Percentiles rank a stretch among this genome's conserved stretches.
Conservation (phyloP, 2,797 vertebrate species). For the Ceyx erithaca region DNA sequence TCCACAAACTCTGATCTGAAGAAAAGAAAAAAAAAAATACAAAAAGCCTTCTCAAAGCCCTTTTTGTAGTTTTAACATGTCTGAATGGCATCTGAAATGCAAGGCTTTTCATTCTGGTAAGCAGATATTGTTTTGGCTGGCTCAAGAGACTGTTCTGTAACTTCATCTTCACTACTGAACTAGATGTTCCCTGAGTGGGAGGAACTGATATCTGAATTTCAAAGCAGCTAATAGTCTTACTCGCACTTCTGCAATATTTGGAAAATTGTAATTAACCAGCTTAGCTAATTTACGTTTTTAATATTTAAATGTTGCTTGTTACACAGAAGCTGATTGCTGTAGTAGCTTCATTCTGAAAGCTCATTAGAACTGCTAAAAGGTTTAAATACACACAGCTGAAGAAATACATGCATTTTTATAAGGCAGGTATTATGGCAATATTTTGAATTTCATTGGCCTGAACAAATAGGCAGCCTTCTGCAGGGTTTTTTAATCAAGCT, state of each 20-base stretch:
- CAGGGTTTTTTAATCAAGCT: constrained; percentile 30
- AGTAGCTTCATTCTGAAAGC: constrained; percentile 61
- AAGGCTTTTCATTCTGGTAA: constrained; percentile 9
- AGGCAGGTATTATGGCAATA: constrained; percentile 58
- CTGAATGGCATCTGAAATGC: constrained; percentile 7
- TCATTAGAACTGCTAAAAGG: constrained; percentile 70
- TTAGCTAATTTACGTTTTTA: constrained; percentile 67
- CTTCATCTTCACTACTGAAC: constrained; percentile 42
- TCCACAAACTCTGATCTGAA: not conserved
- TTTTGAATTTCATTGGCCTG: constrained; percentile 51
- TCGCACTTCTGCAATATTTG: constrained; percentile 55
- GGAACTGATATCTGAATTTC: constrained; percentile 71
- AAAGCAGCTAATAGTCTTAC: constrained; percentile 66
- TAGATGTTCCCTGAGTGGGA: constrained; percentile 61
- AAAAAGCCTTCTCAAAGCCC: not conserved
- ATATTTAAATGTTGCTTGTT: constrained; percentile 74
- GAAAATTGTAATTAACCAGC: constrained; percentile 71
- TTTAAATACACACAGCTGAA: constrained; percentile 73
- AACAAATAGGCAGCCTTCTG: not conserved
- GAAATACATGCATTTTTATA: constrained; percentile 72
- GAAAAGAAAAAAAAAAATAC: not conserved
- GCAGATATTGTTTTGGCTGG: constrained; percentile 68
- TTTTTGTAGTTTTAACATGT: not conserved
- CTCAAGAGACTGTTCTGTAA: constrained; percentile 70
- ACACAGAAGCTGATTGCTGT: constrained; percentile 71